Conservation (phyloP, 2,797 vertebrate genomes). For the Brachymystax lenok region DNA sequence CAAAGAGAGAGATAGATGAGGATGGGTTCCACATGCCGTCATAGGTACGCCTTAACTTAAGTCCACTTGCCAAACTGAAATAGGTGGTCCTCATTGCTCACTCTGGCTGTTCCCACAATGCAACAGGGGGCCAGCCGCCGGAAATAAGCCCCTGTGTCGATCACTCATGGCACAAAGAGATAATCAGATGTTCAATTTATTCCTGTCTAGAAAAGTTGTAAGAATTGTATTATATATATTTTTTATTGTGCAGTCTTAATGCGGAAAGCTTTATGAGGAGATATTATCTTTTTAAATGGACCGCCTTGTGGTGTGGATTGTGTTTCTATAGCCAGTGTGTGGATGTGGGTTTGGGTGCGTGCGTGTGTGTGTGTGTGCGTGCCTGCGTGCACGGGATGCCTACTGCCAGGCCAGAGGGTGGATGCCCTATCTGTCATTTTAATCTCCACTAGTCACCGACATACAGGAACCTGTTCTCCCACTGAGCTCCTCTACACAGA, state of each 20-base stretch:
- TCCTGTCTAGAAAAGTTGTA: constrained; percentile 79
- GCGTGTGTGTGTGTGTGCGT: constrained; percentile 39
- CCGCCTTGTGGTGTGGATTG: constrained; percentile 73
- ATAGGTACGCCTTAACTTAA: constrained; percentile 64
- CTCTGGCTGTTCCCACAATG: constrained; percentile 63
- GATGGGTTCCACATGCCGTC: constrained; percentile 50
- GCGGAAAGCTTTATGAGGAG: constrained; percentile 84
- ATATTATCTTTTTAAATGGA: constrained; percentile 83
- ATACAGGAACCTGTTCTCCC: constrained; percentile 59
- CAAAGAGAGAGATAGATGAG: constrained; percentile 40
- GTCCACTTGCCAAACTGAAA: constrained; percentile 71
- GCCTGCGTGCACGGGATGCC: constrained; percentile 61
- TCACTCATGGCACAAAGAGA: constrained; percentile 68
- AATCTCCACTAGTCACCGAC: constrained; percentile 43
- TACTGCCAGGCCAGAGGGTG: constrained; percentile 58
- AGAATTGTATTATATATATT: constrained; percentile 84
- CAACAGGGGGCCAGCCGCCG: constrained; percentile 52
- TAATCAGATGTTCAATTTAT: constrained; percentile 83
- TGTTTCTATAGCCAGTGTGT: constrained; percentile 77
- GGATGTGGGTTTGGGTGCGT: constrained; percentile 31
- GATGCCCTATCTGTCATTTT: constrained; percentile 62
- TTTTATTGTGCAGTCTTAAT: constrained; percentile 83
- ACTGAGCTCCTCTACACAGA: constrained; percentile 60
- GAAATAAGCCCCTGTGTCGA: constrained; percentile 70
- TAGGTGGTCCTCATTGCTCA: constrained; percentile 60